Base-by-base conservation (phyloP, 53 echinoderm and acorn worm species). In the Paelopatides confundens region DNA sequence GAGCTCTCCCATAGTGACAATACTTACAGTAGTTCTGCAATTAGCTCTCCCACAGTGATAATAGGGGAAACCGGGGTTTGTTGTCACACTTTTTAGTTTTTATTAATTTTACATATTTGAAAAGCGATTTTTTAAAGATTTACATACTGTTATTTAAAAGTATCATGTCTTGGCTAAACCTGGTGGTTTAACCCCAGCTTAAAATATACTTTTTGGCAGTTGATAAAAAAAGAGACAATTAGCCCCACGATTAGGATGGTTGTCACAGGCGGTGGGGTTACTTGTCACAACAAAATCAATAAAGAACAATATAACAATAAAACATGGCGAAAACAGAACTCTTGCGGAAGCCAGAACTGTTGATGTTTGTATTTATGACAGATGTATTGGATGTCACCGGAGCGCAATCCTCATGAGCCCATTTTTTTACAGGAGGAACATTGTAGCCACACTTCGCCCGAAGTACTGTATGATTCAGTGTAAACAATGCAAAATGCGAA, bases 351-450 rank as follows among this genome's bases (percentile, higher is more conserved):
- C 9, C 0, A 64, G 30, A 64, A 1, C 24, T 29, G 21, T 23
- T 64, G 7, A 8, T 64, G 7, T 15, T 64, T 13, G 35, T 10
- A 70, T 11, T 35, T 36, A 70, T 70, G 3, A 31, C 71, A 70
- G 0, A 70, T 70, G 71, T 70, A 35, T 6, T 35, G 23, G 5
- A 21, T 0, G 21, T 70, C 37, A 1, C 71, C 35, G 71, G 71
- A 36, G 71, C 31, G 33, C 71, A 70, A 36, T 70, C 71, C 37
- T 70, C 71, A 70, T 70, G 35, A 13, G 71, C 71, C 71, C 71
- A 1, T 8, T 70, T 10, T 70, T 70, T 70, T n/a, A 36, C 35
- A 31, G 12, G 12, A 24, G 21, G 11, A 32, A 70, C 71, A 70
- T 36, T 70, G 35, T 12, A 70, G 34, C 71, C 21, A 70, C 12